Evolutionary conservation across 2,113 vertebrate species (phyloP), one percentile per base, ranked within the genome.

Genomic region (Trichechus manatus): DNA sequence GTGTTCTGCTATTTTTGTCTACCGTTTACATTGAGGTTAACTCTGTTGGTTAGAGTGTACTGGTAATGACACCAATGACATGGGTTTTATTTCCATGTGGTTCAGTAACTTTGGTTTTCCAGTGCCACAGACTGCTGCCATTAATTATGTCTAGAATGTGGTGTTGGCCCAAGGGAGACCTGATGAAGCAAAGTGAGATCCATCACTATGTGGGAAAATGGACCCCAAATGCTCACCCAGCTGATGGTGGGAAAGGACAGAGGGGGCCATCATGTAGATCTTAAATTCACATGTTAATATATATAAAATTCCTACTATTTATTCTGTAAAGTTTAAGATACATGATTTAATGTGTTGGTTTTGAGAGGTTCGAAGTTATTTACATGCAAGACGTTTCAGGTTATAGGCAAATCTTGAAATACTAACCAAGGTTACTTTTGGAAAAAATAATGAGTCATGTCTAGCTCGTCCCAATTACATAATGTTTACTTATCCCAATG

Each of bases 1-100:
- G 39, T 92, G 50, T 89, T 97, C 56, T 97, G 87, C 96, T 97
- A 97, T 97, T 97, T 97, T 96, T 95, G 95, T 72, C 89, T 95
- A 66, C 47, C 96, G 2, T 97, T 98, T 97, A 97, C 87, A 82
- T 84, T 97, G 97, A 97, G 97, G 97, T 96, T 96, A 94, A 82
- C 93, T 97, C 70, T 93, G 92, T 87, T 97, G 95, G 96, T 96
- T 89, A 90, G 94, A 42, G 92, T 89, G 20, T 97, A 91, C 97
- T 98, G 96, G 97, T 98, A 97, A 97, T 97, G 96, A 97, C 96
- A 97, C 97, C 97, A 96, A 0, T 97, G 96, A 97, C 97, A 96
- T 96, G 97, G 94, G 33, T 92, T 96, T 97, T 97, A 87, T 97
- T 97, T 98, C 96, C 97, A 96, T 97, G 97, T 93, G 97, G 96